phyloP scores from a whole-genome alignment of 2,888 invertebrate genomes.

The Hymenopus coronatus region DNA sequence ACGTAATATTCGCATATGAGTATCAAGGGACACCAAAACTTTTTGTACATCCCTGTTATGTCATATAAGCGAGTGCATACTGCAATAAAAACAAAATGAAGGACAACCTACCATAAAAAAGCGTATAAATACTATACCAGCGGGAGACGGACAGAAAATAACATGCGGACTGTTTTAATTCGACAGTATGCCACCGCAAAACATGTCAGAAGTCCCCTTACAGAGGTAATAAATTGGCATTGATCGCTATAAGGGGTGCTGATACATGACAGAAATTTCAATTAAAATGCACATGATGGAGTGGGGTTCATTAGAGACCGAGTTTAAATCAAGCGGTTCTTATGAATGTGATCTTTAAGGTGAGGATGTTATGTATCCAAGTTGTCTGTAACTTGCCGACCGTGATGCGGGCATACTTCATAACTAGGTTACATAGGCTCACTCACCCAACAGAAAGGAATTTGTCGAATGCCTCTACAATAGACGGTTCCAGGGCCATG shows the following conservation, averaged over 20 bases:
- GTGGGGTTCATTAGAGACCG: background rate
- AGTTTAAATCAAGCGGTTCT: background rate
- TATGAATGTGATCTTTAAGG: background rate
- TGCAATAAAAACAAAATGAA: background rate
- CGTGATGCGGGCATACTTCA: too few species aligned
- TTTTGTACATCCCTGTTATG: background rate
- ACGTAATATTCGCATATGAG: too few species aligned
- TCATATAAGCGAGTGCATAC: background rate
- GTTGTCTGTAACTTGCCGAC: too few species aligned
- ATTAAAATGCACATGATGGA: background rate
- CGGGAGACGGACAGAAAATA: background rate
- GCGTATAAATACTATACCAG: background rate
- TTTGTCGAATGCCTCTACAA: too few species aligned
- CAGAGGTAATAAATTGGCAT: conserved; percentile 2
- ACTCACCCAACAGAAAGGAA: too few species aligned
- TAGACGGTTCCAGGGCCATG: too few species aligned
- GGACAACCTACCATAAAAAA: background rate
- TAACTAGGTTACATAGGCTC: too few species aligned
- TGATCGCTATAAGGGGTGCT: background rate
- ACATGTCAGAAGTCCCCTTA: background rate
- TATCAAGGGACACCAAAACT: too few species aligned
- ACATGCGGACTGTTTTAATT: background rate
- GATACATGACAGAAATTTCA: background rate
- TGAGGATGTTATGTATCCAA: background rate
- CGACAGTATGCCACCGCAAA: background rate